These are phyloP conservation scores for Folsomia manolachei DNA, from an alignment of 2,888 invertebrate genomes.

Conservation along the genomic window DNA sequence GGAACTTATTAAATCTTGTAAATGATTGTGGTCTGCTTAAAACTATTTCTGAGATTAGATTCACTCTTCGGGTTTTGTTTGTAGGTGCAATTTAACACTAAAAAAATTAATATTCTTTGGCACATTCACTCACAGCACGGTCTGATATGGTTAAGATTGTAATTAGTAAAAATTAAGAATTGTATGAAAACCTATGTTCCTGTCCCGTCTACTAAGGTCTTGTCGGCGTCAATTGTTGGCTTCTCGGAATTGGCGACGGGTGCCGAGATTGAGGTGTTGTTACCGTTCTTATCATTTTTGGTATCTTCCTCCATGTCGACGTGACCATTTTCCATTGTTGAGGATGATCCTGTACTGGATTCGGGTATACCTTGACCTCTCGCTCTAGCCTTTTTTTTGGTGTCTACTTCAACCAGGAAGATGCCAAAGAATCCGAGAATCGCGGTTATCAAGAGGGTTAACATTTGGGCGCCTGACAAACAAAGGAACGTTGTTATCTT, in stretches of 20 bases:
- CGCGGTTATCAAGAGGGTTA: constrained; percentile 58
- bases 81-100: background rate
- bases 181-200: background rate
- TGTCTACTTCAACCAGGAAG: constrained; percentile 44
- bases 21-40: background rate
- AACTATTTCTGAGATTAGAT: background rate
- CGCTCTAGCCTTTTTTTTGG: constrained; percentile 26
- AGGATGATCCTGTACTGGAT: background rate
- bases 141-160: too few species aligned
- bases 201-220: too few species aligned
- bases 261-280: background rate
- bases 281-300: background rate
- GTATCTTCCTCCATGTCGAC: background rate
- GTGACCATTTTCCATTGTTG: background rate
- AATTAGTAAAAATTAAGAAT: too few species aligned
- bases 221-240: background rate
- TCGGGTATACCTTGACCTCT: background rate
- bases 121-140: background rate
- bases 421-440: constrained; percentile 40
- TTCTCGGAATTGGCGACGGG: background rate
- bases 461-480: constrained; percentile 72
- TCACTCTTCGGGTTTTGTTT: too few species aligned
- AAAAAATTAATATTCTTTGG: background rate
- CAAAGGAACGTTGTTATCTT: too few species aligned
- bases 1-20: background rate